Evolutionary conservation across 2,797 vertebrate genomes (phyloP).

Genomic region (Trachurus trachurus): DNA sequence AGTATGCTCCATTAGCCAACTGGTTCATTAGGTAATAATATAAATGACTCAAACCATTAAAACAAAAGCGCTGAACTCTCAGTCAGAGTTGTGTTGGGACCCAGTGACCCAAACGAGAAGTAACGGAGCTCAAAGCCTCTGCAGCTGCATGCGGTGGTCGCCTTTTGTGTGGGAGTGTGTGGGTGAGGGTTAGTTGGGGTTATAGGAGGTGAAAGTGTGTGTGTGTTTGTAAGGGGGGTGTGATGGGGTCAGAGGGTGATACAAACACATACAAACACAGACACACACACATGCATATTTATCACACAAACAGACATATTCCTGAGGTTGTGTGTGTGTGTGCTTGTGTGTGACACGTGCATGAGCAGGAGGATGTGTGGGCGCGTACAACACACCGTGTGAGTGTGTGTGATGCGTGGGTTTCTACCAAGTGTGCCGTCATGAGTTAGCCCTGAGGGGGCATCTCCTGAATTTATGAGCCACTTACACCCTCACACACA

Average conservation of each 20-base stretch:
- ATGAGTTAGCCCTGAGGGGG: conserved; percentile 16
- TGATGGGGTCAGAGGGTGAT: conserved; percentile 22
- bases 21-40: neutral
- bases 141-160: neutral
- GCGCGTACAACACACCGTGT: neutral
- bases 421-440: conserved; percentile 19
- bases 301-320: conserved; percentile 41
- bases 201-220: conserved; percentile 23
- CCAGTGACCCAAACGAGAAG: conserved; percentile 28
- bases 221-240: conserved; percentile 27
- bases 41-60: neutral
- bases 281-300: conserved; percentile 14
- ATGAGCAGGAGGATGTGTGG: neutral
- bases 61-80: conserved; percentile 15
- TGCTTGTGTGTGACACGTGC: conserved; percentile 1
- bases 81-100: neutral
- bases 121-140: neutral
- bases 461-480: conserved; percentile 55
- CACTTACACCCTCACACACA: conserved; percentile 14
- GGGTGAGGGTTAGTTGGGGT: conserved; percentile 31
- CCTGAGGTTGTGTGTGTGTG: conserved; percentile 8
- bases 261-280: neutral
- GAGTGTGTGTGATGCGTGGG: neutral
- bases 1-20: neutral
- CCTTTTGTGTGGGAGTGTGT: conserved; percentile 23